Conservation (phyloP, 2,888 invertebrate species). For the Drosophila engyochracea region DNA sequence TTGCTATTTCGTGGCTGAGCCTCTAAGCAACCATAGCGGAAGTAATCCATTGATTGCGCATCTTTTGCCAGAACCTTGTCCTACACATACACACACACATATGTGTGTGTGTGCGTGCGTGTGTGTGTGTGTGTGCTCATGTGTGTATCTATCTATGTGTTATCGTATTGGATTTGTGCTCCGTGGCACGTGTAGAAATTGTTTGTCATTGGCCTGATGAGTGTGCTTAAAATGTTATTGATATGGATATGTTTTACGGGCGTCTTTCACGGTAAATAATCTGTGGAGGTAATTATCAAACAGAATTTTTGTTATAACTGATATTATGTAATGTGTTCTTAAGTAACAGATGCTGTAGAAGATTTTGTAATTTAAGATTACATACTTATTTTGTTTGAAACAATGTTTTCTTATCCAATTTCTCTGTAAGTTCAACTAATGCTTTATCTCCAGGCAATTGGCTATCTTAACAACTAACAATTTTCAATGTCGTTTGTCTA, state of each 20-base stretch:
- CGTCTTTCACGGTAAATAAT: not conserved
- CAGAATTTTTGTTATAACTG: not conserved
- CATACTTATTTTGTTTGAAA: not conserved
- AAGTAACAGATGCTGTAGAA: not conserved
- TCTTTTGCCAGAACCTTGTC: conserved; percentile 39
- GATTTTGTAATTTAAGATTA: not conserved
- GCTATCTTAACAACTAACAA: conserved; percentile 1
- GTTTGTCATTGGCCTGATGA: conserved; percentile 60
- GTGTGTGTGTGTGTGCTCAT: conserved; percentile 1
- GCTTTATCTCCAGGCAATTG: not conserved
- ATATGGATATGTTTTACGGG: conserved; percentile 30
- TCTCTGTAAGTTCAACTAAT: not conserved
- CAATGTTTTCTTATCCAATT: not conserved
- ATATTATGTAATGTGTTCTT: not conserved
- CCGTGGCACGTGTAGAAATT: conserved; percentile 57
- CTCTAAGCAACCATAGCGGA: conserved; percentile 63
- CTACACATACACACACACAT: conserved; percentile 7
- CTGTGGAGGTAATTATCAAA: conserved; percentile 28
- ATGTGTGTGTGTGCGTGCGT: not conserved
- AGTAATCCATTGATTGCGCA: conserved; percentile 73
- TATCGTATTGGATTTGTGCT: conserved; percentile 50
- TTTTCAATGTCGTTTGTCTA: conserved; percentile 24
- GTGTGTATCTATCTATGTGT: conserved; percentile 4
- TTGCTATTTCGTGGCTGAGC: conserved; percentile 48
- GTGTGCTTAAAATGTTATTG: conserved; percentile 64